Evolutionary conservation across 2,888 invertebrate species (phyloP), one percentile per base, ranked within the genome.

Genomic region (Pogonocherus hispidulus): DNA sequence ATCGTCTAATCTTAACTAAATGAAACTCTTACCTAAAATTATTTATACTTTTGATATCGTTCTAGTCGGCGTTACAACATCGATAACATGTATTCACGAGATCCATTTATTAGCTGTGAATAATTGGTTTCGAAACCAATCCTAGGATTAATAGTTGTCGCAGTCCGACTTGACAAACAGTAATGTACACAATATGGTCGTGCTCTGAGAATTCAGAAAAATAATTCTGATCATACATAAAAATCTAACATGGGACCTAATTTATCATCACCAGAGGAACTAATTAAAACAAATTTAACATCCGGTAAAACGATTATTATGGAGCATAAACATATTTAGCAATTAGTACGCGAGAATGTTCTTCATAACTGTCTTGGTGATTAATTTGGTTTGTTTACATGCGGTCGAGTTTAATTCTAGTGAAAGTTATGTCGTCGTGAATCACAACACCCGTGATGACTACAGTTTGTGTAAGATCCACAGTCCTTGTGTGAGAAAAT

Each of bases 401-500:
- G 22, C 11, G 4, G 9, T 2, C 27, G 51, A 22, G n/a, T 32
- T 18, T 9, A 32, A 32, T 18, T 27, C 46, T 3, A 57, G 35
- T 37, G 62, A 49, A 11, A 20, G 19, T 32, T 47, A 46, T 47
- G 59, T 19, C 5, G n/a, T 6, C 1, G 20, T 71, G 9, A 66
- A 73, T 14, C 70, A 70, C 32, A 51, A 69, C 37, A 59, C 74
- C 1, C 35, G 32, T 9, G 72, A 76, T n/a, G 62, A 59, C 57
- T 60, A 71, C 5, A 20, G 18, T 14, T 37, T 70, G 35, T 75
- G 72, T 35, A 51, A 35, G 3, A 18, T 23, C 19, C 19, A 32
- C 1, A 37, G 5, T 3, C 23, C 51, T 0, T 78, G 78, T 55
- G 63, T 78, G 4, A 62, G 70, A 44, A 78, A 78, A 56, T 78